A percentile compares a stretch with the other conserved stretches of the same genome.
phyloP scores from a whole-genome alignment of 2,113 vertebrate species.

The Scophthalmus maximus region DNA sequence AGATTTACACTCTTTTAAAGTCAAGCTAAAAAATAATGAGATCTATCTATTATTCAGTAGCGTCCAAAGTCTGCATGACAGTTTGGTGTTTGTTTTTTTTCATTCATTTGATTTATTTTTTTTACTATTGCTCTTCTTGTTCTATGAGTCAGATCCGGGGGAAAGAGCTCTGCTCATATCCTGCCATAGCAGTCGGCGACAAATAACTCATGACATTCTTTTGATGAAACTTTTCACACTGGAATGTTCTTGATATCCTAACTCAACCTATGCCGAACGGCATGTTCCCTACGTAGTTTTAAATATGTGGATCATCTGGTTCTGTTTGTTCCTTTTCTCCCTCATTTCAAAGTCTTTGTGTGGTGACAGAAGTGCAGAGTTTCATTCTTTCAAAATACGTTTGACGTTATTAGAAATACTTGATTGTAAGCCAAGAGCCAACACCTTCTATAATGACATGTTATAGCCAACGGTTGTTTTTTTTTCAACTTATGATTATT shows the following conservation, averaged over 20 bases:
- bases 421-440: constrained; percentile 48
- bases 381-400: constrained; percentile 30
- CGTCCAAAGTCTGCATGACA: background rate
- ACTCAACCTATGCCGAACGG: constrained; percentile 9
- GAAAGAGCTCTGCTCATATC: constrained; percentile 34
- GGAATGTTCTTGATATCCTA: background rate
- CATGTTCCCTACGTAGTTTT: constrained; percentile 11
- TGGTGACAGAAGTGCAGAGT: constrained; percentile 26
- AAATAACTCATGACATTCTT: constrained; percentile 35
- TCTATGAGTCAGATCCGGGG: constrained; percentile 48
- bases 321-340: constrained; percentile 39
- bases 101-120: too few species aligned
- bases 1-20: too few species aligned
- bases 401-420: constrained; percentile 33
- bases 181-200: constrained; percentile 39
- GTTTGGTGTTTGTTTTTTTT: background rate
- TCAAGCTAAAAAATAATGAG: background rate
- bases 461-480: background rate
- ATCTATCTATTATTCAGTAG: background rate
- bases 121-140: constrained; percentile 7
- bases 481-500: background rate
- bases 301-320: constrained; percentile 68
- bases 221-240: constrained; percentile 24
- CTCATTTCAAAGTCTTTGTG: background rate
- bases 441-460: constrained; percentile 31